Percentiles rank a stretch among this genome's conserved stretches.
phyloP scores from a whole-genome alignment of 2,113 vertebrate species.

The Sitta europaea region DNA sequence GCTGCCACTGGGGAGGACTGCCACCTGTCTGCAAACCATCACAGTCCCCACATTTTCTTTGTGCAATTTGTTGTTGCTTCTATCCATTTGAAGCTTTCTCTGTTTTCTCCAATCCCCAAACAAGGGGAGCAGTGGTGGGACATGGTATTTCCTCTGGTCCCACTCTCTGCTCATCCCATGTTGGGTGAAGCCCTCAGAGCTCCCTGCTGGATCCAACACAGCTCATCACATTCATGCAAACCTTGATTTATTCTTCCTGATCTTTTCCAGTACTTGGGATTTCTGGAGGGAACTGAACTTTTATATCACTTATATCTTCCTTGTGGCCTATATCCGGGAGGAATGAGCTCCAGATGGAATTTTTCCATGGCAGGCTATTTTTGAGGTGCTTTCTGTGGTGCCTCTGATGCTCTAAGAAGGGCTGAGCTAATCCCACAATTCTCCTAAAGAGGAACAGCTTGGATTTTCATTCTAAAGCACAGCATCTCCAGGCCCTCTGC shows the following conservation, averaged over 20 bases:
- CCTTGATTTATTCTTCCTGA: background rate
- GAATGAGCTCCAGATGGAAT: background rate
- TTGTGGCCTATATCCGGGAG: background rate
- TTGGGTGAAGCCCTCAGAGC: background rate
- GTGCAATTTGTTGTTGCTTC: background rate
- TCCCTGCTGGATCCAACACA: background rate
- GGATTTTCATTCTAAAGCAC: background rate
- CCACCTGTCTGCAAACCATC: background rate
- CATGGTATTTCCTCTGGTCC: background rate
- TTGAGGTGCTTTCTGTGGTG: background rate
- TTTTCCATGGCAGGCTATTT: background rate
- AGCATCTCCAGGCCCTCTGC: background rate
- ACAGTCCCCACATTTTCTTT: background rate
- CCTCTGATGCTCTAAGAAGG: background rate
- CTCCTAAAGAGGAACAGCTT: background rate
- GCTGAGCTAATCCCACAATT: background rate
- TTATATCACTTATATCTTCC: background rate
- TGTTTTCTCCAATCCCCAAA: background rate
- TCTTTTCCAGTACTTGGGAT: background rate
- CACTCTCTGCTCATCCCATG: background rate
- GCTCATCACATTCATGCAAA: background rate
- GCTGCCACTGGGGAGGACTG: background rate
- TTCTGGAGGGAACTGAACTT: background rate
- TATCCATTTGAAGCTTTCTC: background rate
- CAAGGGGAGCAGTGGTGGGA: background rate